A percentile compares a stretch with the other conserved stretches of the same genome.
Conservation (phyloP, 2,113 vertebrate genomes). For the Actenoides hombroni region DNA sequence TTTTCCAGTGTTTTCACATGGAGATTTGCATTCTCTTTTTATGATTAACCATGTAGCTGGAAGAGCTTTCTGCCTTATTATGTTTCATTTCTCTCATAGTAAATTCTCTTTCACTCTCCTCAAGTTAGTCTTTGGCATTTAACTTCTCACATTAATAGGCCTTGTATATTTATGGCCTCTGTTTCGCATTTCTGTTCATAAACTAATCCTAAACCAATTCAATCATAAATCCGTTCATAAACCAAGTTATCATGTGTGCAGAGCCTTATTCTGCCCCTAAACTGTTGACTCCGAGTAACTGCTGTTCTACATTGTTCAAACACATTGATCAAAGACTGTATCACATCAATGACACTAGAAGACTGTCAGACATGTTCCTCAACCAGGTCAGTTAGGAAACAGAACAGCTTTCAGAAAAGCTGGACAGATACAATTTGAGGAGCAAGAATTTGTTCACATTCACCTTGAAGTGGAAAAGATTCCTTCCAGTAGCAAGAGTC, state of each 20-base stretch:
- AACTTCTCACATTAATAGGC: background rate
- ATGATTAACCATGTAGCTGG: background rate
- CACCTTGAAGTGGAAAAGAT: background rate
- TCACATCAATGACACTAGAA: background rate
- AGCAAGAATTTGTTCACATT: background rate
- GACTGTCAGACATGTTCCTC: background rate
- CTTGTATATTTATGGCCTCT: background rate
- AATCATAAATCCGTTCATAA: background rate
- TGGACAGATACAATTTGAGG: background rate
- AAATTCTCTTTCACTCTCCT: background rate
- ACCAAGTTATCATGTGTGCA: background rate
- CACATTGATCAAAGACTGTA: background rate
- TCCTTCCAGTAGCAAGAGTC: background rate
- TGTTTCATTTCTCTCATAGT: background rate
- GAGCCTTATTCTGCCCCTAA: background rate
- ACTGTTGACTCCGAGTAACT: background rate
- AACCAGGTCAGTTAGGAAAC: background rate
- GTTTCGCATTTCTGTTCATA: background rate
- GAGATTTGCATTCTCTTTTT: background rate
- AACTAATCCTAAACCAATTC: background rate
- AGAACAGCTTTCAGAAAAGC: background rate
- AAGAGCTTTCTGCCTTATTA: background rate
- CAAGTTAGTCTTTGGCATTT: background rate
- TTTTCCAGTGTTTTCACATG: background rate
- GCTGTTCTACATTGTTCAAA: background rate